These are phyloP conservation scores for Mythimna lalbum DNA, from an alignment of 2,888 invertebrate species.

Conservation along the genomic window DNA sequence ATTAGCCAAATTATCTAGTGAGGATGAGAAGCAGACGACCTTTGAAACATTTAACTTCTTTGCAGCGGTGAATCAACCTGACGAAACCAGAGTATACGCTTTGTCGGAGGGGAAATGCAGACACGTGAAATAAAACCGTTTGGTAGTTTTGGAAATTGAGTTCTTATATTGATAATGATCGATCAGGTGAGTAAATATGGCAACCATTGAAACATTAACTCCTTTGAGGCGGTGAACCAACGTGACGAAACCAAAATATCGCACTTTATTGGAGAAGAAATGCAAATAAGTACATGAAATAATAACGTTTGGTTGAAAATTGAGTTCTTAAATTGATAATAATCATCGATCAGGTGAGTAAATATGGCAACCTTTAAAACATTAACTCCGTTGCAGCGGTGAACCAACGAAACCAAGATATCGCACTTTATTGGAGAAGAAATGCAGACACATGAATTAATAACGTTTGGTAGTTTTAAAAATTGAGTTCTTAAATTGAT, in stretches of 20 bases:
- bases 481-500: no score
- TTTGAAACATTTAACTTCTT: conserved; percentile 45
- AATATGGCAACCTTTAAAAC: conserved; percentile 35
- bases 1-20: conserved; percentile 75
- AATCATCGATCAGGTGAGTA: no score
- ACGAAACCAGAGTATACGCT: background rate
- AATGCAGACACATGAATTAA: conserved; percentile 3
- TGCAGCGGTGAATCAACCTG: conserved; percentile 33
- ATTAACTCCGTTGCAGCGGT: conserved; percentile 38
- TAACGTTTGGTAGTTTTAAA: background rate
- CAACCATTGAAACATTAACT: conserved; percentile 45
- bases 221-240: conserved; percentile 36
- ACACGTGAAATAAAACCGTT: background rate
- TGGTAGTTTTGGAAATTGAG: background rate
- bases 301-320: background rate
- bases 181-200: no score
- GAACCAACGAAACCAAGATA: conserved; percentile 21
- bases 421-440: conserved; percentile 6
- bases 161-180: no score
- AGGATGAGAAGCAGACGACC: conserved; percentile 66
- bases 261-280: conserved; percentile 13
- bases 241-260: conserved; percentile 7
- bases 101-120: conserved; percentile 11
- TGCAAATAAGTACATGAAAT: background rate
- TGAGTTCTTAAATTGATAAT: no score